phyloP scores from a whole-genome alignment of 1,140 invertebrate species.

The Protaetia brevitarsis region DNA sequence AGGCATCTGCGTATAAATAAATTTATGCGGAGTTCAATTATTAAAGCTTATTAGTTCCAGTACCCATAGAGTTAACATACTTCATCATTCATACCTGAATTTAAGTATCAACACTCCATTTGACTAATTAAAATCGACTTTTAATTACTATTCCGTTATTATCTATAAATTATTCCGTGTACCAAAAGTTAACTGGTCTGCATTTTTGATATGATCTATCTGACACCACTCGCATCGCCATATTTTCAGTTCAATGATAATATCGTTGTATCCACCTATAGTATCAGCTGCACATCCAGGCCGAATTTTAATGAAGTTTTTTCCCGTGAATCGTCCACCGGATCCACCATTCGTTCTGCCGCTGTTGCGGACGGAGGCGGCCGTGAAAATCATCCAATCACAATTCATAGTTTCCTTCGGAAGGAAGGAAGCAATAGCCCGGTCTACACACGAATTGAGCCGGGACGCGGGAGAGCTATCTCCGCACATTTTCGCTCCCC shows the following conservation, averaged over 20 bases:
- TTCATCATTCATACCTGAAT: no score
- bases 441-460: background rate
- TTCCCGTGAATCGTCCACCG: background rate
- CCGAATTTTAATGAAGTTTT: constrained; percentile 14
- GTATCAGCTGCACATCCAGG: constrained; percentile 2
- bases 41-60: no score
- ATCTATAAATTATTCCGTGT: background rate
- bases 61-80: no score
- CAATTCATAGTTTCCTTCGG: constrained; percentile 13
- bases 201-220: background rate
- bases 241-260: background rate
- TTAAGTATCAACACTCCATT: background rate
- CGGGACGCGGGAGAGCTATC: background rate
- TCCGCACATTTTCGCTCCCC: background rate
- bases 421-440: constrained; percentile 9
- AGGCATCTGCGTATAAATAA: no score
- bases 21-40: no score
- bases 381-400: constrained; percentile 6
- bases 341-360: background rate
- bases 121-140: background rate
- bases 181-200: background rate
- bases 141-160: no score
- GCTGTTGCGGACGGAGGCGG: constrained; percentile 3
- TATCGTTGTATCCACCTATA: background rate
- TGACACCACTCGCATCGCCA: background rate